Evolutionary conservation across 2,888 invertebrate genomes (phyloP).

Genomic region (Brachynemurus nebulosus): DNA sequence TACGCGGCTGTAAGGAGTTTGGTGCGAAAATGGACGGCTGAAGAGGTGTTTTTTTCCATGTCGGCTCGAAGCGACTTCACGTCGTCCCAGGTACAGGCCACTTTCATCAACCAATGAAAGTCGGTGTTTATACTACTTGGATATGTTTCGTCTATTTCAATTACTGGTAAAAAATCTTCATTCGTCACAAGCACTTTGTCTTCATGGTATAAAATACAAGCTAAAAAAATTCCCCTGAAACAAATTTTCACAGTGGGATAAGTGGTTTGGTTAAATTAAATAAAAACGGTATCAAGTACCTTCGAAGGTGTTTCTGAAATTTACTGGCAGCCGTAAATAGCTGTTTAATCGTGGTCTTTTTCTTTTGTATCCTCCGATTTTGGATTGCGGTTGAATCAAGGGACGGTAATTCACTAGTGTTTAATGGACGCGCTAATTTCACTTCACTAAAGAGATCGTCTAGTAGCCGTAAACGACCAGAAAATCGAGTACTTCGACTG

Average conservation of each 20-base stretch:
- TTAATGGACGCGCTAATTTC: slow-evolving; percentile 39
- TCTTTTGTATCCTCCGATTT: slow-evolving; percentile 62
- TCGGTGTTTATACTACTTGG: slow-evolving; percentile 84
- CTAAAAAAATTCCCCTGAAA: slow-evolving; percentile 82
- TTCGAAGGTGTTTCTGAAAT: slow-evolving; percentile 84
- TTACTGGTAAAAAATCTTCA: slow-evolving; percentile 92
- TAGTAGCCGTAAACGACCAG: slow-evolving; percentile 55
- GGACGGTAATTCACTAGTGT: slow-evolving; percentile 45
- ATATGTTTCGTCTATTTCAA: slow-evolving; percentile 94
- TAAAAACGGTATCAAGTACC: too few relatives aligned
- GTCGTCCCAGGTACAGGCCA: slow-evolving; percentile 95
- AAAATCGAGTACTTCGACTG: slow-evolving; percentile 45
- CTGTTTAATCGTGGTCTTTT: slow-evolving; percentile 82
- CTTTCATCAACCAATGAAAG: slow-evolving; percentile 97
- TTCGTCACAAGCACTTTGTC: slow-evolving; percentile 92
- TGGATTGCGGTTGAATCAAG: slow-evolving; percentile 45
- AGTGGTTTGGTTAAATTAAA: too few relatives aligned
- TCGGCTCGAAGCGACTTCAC: slow-evolving; percentile 82
- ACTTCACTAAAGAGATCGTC: slow-evolving; percentile 63
- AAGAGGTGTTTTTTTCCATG: slow-evolving; percentile 87
- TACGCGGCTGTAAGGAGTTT: slow-evolving; percentile 85
- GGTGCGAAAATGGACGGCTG: slow-evolving; percentile 80
- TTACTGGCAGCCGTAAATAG: slow-evolving; percentile 92
- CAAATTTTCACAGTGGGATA: background rate
- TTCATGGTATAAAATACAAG: slow-evolving; percentile 87